phyloP scores from a whole-genome alignment of 2,888 invertebrate genomes.

The Myathropa florea region DNA sequence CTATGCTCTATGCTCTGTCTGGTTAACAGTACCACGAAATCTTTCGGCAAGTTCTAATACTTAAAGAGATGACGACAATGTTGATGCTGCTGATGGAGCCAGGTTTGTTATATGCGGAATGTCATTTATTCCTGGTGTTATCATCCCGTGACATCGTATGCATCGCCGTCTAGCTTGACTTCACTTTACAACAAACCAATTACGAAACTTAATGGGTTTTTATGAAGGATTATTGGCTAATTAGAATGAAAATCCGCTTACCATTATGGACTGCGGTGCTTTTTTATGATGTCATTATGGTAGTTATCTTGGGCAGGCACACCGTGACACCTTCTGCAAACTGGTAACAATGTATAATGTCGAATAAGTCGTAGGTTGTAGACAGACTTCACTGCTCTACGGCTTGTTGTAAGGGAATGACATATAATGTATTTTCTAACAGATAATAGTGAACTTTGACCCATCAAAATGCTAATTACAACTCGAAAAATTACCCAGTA shows the following conservation, averaged over 20 bases:
- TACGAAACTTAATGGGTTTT: conserved; percentile 56
- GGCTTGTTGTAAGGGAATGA: background rate
- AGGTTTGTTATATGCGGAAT: conserved; percentile 35
- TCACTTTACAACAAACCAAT: conserved; percentile 48
- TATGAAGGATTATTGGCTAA: conserved; percentile 73
- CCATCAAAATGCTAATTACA: background rate
- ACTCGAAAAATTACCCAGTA: background rate
- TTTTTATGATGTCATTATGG: conserved; percentile 72
- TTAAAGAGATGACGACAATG: conserved; percentile 28
- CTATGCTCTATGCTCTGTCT: conserved; percentile 7
- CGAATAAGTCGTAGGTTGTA: conserved; percentile 37
- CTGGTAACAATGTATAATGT: background rate
- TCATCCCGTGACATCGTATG: conserved; percentile 38
- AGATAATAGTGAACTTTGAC: conserved; percentile 19
- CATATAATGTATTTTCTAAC: conserved; percentile 3
- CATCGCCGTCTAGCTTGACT: conserved; percentile 29
- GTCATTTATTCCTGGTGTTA: conserved; percentile 56
- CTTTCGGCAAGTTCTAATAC: conserved; percentile 37
- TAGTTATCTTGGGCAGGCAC: conserved; percentile 71
- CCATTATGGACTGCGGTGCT: conserved; percentile 60
- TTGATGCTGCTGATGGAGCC: conserved; percentile 32
- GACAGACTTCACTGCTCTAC: conserved; percentile 14
- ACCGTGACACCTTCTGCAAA: conserved; percentile 12
- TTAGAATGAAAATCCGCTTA: conserved; percentile 73
- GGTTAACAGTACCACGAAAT: conserved; percentile 7